Conservation (phyloP, 2,888 invertebrate species). For the Napeogenes inachia region DNA sequence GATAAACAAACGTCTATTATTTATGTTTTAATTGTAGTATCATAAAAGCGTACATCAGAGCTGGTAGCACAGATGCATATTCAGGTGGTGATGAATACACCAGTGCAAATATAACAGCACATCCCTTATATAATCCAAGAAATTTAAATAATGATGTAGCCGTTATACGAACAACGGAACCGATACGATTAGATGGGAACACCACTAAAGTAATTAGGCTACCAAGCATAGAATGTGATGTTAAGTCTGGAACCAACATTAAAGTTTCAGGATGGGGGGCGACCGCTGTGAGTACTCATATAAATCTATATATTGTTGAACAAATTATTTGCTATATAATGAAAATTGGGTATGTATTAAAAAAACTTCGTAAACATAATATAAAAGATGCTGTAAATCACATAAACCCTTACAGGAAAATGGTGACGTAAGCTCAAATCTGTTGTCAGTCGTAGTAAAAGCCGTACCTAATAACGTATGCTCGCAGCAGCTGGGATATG, state of each 20-base stretch:
- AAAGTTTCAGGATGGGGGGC: constrained; percentile 64
- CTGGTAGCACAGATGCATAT: constrained; percentile 54
- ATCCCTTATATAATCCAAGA: constrained; percentile 56
- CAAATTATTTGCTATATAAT: not conserved
- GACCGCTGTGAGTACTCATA: constrained; percentile 46
- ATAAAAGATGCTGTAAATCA: not conserved
- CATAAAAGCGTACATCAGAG: constrained; percentile 45
- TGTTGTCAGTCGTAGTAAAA: constrained; percentile 49
- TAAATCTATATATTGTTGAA: too few species aligned
- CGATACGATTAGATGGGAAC: constrained; percentile 50
- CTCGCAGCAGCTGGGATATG: constrained; percentile 34
- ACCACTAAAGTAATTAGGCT: constrained; percentile 43
- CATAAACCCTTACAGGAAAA: constrained; percentile 41
- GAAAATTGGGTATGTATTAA: not conserved
- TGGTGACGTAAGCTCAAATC: constrained; percentile 39
- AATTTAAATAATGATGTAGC: constrained; percentile 68
- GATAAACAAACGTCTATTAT: not conserved
- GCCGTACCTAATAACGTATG: constrained; percentile 41
- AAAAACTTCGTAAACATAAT: not conserved
- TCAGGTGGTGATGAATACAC: constrained; percentile 61
- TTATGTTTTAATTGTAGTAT: constrained; percentile 41
- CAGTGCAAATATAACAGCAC: constrained; percentile 43
- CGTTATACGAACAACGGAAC: constrained; percentile 45
- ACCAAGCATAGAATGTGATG: constrained; percentile 33
- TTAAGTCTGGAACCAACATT: constrained; percentile 42